Base-by-base conservation (phyloP, 2,797 vertebrate species). In the Philypnodon macrostomus region DNA sequence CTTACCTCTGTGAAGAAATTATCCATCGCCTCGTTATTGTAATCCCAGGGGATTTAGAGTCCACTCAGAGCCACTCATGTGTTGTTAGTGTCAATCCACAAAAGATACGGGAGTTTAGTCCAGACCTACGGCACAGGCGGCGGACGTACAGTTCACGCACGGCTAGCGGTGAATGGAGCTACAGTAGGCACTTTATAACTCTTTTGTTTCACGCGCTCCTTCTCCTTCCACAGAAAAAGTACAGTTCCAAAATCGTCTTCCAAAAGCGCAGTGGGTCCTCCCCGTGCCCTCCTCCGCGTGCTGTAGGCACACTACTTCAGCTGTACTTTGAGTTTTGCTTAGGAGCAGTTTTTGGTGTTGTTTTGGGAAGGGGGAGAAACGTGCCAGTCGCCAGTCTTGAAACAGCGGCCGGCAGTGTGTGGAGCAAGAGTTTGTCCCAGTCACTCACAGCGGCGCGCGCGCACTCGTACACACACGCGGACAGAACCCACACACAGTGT, bases 1-100 rank as follows among this genome's bases (percentile, higher is more conserved):
- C 89, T 91, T 82, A 93, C 92, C 92, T 92, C 91, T 0, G 88
- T 83, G 72, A 93, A 92, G 88, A 92, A 93, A 66, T 85, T 90
- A 45, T 92, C 92, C 92, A 94, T 94, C 34, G 62, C 70, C 79
- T 70, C 40, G 44, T 78, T 60, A 53, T 12, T 60, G 49, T 58
- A 79, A 70, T 76, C 79, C 83, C 58, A 9, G 58, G 19, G 74
- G 84, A 71, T 68, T 50, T 5, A 53, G 57, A 42, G 68, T 65
- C 58, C 61, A 7, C 13, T 58, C 49, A 56, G 34, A 38, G 70
- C 56, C 7, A 50, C 68, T 70, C 85, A 74, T 79, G 80, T 72
- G 84, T 74, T 64, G 75, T 33, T 55, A 56, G 58, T 76, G 54
- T n/a, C 61, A 32, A 1, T 67, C 50, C 77, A 33, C 3, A 12